Base-by-base conservation (phyloP, 1,140 invertebrate species). In the Thrips palmi region DNA sequence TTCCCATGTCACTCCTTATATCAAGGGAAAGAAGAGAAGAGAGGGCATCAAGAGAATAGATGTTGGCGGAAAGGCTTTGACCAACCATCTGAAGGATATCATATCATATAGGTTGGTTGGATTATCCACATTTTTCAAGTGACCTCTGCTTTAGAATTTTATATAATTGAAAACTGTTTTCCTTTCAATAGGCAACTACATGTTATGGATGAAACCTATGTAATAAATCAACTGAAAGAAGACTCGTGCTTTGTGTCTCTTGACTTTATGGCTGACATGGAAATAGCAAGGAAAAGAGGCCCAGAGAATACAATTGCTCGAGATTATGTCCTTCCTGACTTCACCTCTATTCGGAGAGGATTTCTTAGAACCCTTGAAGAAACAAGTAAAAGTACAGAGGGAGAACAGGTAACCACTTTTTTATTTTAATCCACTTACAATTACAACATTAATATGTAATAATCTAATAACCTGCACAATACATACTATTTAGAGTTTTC, bases 201-300 rank as follows among this genome's bases (percentile, higher is more conserved):
- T 66, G 91, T 99, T 0, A 91, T 97, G 84, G 93, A 98, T 55
- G 96, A 99, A 60, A 97, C 92, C 0, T 93, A 89, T 61, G 89
- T 98, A 1, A 91, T 99, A 7, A 98, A 98, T 60, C 91, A 98
- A 62, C 79, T 85, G 1, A 99, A 99, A 58, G 96, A 99, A 62
- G 93, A 98, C 57, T 74, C 81, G 0, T 98, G 93, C 53, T 98
- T 79, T 64, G 87, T 98, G 0, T 82, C 89, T 1, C 65, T 71
- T 47, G 67, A 97, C 52, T 91, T 94, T 51, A 74, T 73, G 50
- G 59, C 61, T 12, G 88, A 96, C 43, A 83, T 98, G 74, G 65
- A 71, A 27, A 72, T 68, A 34, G 74, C 85, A 4, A 71, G 70
- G 54, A 63, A 62, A 33, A 71, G 70, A 54, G 51, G 49, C 37